A percentile compares a stretch with the other conserved stretches of the same genome.
Evolutionary conservation across 2,113 vertebrate species (phyloP).

Genomic region (Pagrus major): DNA sequence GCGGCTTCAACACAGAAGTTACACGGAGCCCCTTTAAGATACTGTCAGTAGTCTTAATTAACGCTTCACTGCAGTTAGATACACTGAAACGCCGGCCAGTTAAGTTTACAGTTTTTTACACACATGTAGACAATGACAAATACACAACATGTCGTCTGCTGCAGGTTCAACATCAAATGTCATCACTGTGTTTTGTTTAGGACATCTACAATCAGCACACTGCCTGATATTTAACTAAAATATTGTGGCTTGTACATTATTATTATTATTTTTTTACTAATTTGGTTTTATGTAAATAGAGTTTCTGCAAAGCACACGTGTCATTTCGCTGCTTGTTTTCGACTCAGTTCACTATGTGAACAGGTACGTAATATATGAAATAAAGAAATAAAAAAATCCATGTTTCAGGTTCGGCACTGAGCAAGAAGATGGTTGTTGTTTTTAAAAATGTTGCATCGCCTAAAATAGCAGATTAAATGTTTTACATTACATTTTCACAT

Average conservation of each 20-base stretch:
- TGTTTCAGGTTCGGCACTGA: neutral
- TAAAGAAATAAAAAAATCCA: neutral
- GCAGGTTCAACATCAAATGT: neutral
- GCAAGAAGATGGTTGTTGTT: neutral
- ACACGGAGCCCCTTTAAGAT: no score
- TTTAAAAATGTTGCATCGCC: neutral
- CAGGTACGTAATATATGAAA: neutral
- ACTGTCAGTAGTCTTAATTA: neutral
- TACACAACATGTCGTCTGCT: neutral
- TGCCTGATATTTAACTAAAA: neutral
- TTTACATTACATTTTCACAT: no score
- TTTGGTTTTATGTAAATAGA: slow-evolving; percentile 8
- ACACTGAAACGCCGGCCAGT: neutral
- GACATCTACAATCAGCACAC: neutral
- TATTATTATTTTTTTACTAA: slow-evolving; percentile 3
- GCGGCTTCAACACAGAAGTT: no score
- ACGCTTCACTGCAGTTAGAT: neutral
- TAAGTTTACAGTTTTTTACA: neutral
- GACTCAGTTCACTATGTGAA: neutral
- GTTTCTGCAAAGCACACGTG: neutral
- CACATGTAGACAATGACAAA: neutral
- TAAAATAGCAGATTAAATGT: neutral
- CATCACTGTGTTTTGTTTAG: neutral
- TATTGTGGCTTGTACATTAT: neutral
- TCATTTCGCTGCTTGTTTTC: neutral